These are phyloP conservation scores for Euspilapteryx auroguttella DNA, from an alignment of 2,888 invertebrate genomes.

Conservation along the genomic window DNA sequence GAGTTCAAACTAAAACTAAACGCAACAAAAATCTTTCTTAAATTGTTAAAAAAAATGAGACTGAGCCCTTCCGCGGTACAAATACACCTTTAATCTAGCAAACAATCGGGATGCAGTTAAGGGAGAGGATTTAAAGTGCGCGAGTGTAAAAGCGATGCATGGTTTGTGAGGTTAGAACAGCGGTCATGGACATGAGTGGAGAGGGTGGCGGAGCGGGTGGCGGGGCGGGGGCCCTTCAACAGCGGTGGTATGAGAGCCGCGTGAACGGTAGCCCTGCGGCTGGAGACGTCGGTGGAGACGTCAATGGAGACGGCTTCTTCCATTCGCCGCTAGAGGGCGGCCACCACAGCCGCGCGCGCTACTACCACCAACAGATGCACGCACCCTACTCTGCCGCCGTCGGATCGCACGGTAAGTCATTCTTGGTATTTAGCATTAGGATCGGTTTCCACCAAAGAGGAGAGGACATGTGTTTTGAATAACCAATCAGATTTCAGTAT, in stretches of 20 bases:
- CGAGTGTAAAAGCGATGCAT: conserved; percentile 55
- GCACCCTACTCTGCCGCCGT: conserved; percentile 57
- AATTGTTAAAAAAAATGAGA: not conserved
- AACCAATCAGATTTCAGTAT: too few relatives aligned
- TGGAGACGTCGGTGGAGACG: conserved; percentile 46
- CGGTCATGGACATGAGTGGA: conserved; percentile 56
- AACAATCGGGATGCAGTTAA: too few relatives aligned
- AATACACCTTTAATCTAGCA: conserved; percentile 4
- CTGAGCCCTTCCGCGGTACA: not conserved
- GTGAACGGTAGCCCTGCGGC: conserved; percentile 56
- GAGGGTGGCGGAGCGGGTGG: conserved; percentile 33
- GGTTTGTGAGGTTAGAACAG: conserved; percentile 52
- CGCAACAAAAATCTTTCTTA: not conserved
- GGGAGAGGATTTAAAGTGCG: conserved; percentile 49
- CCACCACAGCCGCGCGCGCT: conserved; percentile 55
- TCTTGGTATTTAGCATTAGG: conserved; percentile 1
- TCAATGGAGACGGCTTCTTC: conserved; percentile 58
- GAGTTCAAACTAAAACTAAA: too few relatives aligned
- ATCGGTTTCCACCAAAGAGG: not conserved
- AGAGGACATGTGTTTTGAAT: too few relatives aligned
- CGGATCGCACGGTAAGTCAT: conserved; percentile 53
- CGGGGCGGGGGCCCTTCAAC: conserved; percentile 45
- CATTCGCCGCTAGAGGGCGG: conserved; percentile 58
- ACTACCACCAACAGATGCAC: conserved; percentile 63
- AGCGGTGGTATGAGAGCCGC: conserved; percentile 59